These are phyloP conservation scores for Cyanistes caeruleus DNA, from an alignment of 2,113 vertebrate genomes.

Conservation along the genomic window DNA sequence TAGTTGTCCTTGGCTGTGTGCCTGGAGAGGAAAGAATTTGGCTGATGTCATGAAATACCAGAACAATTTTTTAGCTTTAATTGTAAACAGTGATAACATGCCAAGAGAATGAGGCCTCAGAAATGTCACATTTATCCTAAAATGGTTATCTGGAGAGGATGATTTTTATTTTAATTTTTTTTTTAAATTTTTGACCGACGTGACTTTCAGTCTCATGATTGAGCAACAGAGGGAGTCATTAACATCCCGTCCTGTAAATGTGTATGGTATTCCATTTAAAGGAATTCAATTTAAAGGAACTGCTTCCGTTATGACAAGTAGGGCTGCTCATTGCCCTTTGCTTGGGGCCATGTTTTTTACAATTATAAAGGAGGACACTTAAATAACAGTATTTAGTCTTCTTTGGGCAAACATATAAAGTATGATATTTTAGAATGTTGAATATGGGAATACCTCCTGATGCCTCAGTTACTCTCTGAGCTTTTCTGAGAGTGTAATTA, in stretches of 20 bases:
- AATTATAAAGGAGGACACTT: neutral
- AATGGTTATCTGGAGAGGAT: slow-evolving; percentile 71
- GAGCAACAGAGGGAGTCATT: slow-evolving; percentile 30
- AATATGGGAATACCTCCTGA: neutral
- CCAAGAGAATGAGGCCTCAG: slow-evolving; percentile 73
- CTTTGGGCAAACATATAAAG: neutral
- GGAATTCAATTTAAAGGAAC: neutral
- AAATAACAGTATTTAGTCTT: neutral
- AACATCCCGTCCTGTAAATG: neutral
- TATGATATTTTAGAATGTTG: neutral
- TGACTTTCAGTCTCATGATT: slow-evolving; percentile 23
- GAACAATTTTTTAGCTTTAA: slow-evolving; percentile 78
- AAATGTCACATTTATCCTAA: slow-evolving; percentile 78
- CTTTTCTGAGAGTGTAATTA: neutral
- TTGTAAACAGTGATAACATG: slow-evolving; percentile 78
- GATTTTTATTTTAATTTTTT: neutral
- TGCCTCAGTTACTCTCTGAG: neutral
- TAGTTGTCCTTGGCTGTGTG: slow-evolving; percentile 75
- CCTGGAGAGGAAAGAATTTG: slow-evolving; percentile 80
- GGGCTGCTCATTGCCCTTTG: neutral
- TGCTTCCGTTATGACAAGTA: neutral
- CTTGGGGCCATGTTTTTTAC: neutral
- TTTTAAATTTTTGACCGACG: neutral
- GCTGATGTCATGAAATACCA: slow-evolving; percentile 86
- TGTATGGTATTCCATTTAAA: neutral